phyloP scores from a whole-genome alignment of 35 echinoderm and acorn worm genomes.

The Lytechinus pictus region DNA sequence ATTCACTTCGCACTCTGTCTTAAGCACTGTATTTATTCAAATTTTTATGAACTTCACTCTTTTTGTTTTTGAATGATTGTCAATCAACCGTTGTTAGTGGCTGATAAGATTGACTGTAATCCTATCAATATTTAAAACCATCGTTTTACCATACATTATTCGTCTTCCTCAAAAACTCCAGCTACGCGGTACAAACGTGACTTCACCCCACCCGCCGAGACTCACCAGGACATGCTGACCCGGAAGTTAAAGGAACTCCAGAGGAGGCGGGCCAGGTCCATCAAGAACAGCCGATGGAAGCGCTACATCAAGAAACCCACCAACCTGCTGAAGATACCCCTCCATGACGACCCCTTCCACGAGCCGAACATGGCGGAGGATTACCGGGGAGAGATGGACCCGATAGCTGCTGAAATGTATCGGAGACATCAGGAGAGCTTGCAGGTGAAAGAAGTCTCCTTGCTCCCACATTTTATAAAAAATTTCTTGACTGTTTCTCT shows the following conservation, averaged over 20 bases:
- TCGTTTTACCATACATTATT: too few species aligned
- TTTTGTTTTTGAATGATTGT: too few species aligned
- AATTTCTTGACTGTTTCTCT: too few species aligned
- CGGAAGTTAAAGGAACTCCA: slow-evolving; percentile 53
- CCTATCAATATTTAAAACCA: too few species aligned
- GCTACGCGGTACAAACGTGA: slow-evolving; percentile 19
- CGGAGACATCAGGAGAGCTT: slow-evolving; percentile 24
- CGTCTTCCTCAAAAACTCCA: not conserved
- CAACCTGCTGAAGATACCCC: slow-evolving; percentile 49
- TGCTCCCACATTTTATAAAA: too few species aligned
- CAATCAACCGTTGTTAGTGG: too few species aligned
- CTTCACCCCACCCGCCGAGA: slow-evolving; percentile 2
- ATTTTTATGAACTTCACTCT: too few species aligned
- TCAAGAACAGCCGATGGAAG: slow-evolving; percentile 41
- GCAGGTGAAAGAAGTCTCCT: not conserved
- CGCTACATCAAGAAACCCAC: not conserved
- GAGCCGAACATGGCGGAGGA: not conserved
- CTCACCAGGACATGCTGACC: slow-evolving; percentile 55
- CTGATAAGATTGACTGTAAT: too few species aligned
- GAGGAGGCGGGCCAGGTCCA: slow-evolving; percentile 46
- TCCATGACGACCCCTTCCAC: slow-evolving; percentile 50
- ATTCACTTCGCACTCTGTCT: too few species aligned
- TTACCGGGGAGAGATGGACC: not conserved
- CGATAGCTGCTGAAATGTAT: not conserved
- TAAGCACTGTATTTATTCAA: too few species aligned